These are phyloP conservation scores for Carollia perspicillata DNA, from an alignment of 2,113 vertebrate species.

Conservation along the genomic window DNA sequence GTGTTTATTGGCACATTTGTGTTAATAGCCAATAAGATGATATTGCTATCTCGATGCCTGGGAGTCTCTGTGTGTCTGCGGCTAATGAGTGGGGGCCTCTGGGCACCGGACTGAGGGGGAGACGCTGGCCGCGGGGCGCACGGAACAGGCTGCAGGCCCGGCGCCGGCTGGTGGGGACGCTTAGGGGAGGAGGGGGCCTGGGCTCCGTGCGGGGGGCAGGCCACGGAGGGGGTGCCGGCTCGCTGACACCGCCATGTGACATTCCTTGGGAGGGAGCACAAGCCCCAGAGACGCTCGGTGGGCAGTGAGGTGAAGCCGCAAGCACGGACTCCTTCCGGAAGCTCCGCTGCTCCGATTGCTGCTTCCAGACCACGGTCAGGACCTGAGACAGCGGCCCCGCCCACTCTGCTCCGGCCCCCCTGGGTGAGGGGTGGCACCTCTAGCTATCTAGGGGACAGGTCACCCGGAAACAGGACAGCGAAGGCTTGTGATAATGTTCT, in stretches of 20 bases:
- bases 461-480: not conserved
- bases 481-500: not conserved
- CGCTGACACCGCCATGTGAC: not conserved
- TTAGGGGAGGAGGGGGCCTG: not conserved
- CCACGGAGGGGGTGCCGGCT: not conserved
- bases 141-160: not conserved
- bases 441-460: conserved; percentile 56
- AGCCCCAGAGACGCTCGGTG: conserved; percentile 23
- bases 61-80: conserved; percentile 49
- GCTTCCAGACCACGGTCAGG: not conserved
- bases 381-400: not conserved
- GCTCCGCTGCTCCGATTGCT: not conserved
- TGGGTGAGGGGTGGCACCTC: not conserved
- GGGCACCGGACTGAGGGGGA: not conserved
- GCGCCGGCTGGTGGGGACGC: not conserved
- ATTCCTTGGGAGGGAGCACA: not conserved
- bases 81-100: conserved; percentile 46
- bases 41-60: conserved; percentile 58
- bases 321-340: not conserved
- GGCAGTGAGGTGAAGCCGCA: not conserved
- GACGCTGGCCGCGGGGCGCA: not conserved
- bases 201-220: conserved; percentile 31
- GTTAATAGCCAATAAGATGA: conserved; percentile 73
- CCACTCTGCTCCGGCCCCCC: conserved; percentile 16
- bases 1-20: conserved; percentile 73